A percentile compares a stretch with the other conserved stretches of the same genome.
These are phyloP conservation scores for Pogona vitticeps DNA, from an alignment of 2,113 vertebrate species.

Conservation along the genomic window DNA sequence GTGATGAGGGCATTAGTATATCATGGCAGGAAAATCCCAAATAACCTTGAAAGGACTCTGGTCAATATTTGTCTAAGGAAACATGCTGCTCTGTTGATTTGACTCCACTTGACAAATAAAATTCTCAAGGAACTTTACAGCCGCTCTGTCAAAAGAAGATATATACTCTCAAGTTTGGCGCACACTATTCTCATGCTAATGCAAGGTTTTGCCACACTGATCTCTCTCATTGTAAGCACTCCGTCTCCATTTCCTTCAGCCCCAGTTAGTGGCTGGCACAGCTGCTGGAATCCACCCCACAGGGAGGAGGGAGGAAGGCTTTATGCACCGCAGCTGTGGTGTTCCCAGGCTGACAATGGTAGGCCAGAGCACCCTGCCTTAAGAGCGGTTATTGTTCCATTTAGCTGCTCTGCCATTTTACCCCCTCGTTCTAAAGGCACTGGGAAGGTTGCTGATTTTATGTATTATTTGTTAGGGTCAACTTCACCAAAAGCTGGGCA, in stretches of 20 bases:
- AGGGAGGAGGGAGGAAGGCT: conserved; percentile 56
- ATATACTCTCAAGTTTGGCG: conserved; percentile 38
- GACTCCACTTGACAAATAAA: conserved; percentile 34
- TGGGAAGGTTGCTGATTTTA: conserved; percentile 61
- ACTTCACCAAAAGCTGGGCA: conserved; percentile 63
- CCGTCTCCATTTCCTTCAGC: conserved; percentile 46
- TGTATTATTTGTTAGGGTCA: conserved; percentile 73
- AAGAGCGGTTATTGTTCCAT: conserved; percentile 67
- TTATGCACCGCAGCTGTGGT: conserved; percentile 72
- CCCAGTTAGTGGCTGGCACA: conserved; percentile 55
- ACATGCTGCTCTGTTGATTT: conserved; percentile 58
- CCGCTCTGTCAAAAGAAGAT: conserved; percentile 37
- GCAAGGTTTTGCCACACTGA: conserved; percentile 41
- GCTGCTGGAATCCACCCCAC: conserved; percentile 54
- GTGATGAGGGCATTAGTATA: conserved; percentile 65
- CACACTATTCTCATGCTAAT: conserved; percentile 72
- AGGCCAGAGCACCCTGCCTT: conserved; percentile 59
- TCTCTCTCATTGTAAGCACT: conserved; percentile 52
- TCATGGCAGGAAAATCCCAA: conserved; percentile 68
- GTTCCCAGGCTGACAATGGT: conserved; percentile 69
- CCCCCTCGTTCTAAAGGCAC: conserved; percentile 46
- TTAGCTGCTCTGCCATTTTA: conserved; percentile 45
- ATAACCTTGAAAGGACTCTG: conserved; percentile 66
- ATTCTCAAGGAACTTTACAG: conserved; percentile 63
- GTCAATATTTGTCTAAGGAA: conserved; percentile 83